These are phyloP conservation scores for Melieria omissa DNA, from an alignment of 2,888 invertebrate genomes.

Conservation along the genomic window DNA sequence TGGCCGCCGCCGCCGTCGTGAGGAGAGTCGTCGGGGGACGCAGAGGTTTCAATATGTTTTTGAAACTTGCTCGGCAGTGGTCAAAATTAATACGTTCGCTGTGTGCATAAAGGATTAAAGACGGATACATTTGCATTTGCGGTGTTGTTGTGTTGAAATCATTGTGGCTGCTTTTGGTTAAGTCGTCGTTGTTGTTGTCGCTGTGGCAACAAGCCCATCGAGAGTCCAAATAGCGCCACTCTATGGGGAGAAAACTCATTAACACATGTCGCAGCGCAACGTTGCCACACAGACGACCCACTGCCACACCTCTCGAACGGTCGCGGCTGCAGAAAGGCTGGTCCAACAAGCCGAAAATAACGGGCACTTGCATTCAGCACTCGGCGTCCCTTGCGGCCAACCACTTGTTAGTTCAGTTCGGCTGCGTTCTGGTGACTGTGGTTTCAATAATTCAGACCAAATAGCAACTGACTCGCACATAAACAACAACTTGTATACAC, in stretches of 20 bases:
- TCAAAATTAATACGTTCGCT: slow-evolving; percentile 23
- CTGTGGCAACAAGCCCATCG: neutral
- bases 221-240: no score
- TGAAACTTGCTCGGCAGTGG: neutral
- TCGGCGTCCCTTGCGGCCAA: slow-evolving; percentile 19
- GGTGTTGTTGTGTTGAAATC: slow-evolving; percentile 17
- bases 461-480: neutral
- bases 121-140: slow-evolving; percentile 27
- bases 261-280: neutral
- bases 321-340: no score
- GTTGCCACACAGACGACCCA: no score
- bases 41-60: neutral
- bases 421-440: neutral
- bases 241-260: slow-evolving; percentile 19
- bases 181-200: slow-evolving; percentile 6
- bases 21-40: no score
- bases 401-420: slow-evolving; percentile 13
- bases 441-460: slow-evolving; percentile 24
- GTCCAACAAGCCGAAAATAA: no score
- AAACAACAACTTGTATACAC: no score
- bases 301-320: no score
- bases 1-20: neutral
- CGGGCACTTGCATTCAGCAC: neutral
- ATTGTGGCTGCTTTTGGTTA: neutral
- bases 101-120: slow-evolving; percentile 24